Conservation (phyloP, 2,888 invertebrate species). For the Hypolimnas misippus region DNA sequence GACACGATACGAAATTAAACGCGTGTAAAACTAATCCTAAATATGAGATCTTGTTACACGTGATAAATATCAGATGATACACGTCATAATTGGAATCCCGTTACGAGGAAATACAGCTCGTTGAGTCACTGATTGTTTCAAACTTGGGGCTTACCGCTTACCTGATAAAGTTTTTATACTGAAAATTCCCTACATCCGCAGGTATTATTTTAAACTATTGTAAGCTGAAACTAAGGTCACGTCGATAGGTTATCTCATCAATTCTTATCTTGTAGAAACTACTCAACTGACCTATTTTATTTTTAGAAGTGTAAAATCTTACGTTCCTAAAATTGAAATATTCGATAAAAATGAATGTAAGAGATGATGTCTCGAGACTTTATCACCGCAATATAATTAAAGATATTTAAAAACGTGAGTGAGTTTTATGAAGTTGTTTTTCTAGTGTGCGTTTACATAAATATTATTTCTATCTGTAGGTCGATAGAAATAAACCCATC, state of each 20-base stretch:
- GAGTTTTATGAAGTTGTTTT: not conserved
- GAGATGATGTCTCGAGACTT: not conserved
- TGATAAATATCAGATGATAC: not conserved
- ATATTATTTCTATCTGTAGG: not conserved
- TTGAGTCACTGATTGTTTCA: constrained; percentile 21
- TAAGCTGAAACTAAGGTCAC: not conserved
- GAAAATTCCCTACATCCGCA: not conserved
- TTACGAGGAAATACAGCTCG: constrained; percentile 16
- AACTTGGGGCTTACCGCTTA: constrained; percentile 23
- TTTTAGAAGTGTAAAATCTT: not conserved
- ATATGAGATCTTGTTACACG: not conserved
- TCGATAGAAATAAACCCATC: not conserved
- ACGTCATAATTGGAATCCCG: constrained; percentile 6
- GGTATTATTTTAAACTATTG: not conserved
- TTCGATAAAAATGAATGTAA: not conserved
- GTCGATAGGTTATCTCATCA: not conserved
- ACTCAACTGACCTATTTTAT: not conserved
- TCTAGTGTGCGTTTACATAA: not conserved
- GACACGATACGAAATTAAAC: too few relatives aligned
- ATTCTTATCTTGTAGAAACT: not conserved
- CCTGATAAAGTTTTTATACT: not conserved
- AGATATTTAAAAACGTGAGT: not conserved
- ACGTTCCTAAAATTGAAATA: not conserved
- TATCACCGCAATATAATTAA: not conserved
- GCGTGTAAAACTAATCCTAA: too few relatives aligned